Base-by-base conservation (phyloP, 2,113 vertebrate species). In the Peucedramus taeniatus region DNA sequence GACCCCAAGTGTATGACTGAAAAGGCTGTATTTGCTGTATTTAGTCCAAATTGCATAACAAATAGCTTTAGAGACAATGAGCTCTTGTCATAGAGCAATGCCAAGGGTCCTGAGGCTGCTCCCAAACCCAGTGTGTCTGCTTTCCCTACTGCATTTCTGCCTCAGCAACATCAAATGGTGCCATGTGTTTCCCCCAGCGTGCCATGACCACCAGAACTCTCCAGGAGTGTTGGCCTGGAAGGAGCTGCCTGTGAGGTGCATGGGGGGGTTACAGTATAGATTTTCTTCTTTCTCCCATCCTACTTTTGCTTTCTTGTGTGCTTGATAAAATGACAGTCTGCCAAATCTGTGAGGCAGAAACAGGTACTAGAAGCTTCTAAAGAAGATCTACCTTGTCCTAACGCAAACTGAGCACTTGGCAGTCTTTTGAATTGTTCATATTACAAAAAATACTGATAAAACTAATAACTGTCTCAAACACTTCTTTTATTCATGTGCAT, bases 111-210 rank as follows among this genome's bases (percentile, higher is more conserved):
- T 30, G 37, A 77, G 11, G 19, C 60, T 78, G 33, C 18, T 72
- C n/a, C 15, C 26, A 84, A 39, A n/a, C 9, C 2, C 33, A 20
- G 7, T 0, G 0, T 4, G 4, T 21, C 47, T 66, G 23, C 42
- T 87, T 74, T 59, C 64, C 47, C 19, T 44, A 2, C 5, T 50
- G 30, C 19, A 20, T 51, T 84, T 93, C 51, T 82, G 35, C 23
- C 30, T 59, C 69, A 81, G 50, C 64, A 81, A 18, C 33, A 78
- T 6, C 60, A 69, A 59, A 50, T 4, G 12, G 30, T 83, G 71
- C 33, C 12, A 9, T 0, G 4, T 5, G 3, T 65, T 18, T 63
- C 20, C 35, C 35, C 39, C 27, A 53, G 1, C 0, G 2, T 15
- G 24, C 33, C 35, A 15, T 3, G 15, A 28, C 5, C 40, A 65